A percentile compares a stretch with the other conserved stretches of the same genome.
phyloP scores from a whole-genome alignment of 1,140 invertebrate genomes.

The Amphibalanus amphitrite region DNA sequence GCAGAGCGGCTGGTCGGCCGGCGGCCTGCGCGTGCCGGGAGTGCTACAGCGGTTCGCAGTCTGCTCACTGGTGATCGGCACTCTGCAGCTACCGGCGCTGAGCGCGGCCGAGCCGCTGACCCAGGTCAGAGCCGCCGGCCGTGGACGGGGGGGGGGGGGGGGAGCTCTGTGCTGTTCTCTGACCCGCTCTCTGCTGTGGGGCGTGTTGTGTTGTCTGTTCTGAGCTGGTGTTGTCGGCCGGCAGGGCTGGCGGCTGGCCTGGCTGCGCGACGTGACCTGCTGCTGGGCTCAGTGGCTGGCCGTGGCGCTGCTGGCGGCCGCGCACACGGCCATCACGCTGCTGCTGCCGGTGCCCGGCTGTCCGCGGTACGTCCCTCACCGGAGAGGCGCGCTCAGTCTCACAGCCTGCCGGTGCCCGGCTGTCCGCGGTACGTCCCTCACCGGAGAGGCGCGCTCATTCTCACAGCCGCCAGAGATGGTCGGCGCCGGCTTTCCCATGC shows the following conservation, averaged over 20 bases:
- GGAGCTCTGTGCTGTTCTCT: slow-evolving; percentile 23
- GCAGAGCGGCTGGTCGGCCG: background rate
- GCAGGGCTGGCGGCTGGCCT: slow-evolving; percentile 17
- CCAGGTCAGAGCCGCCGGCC: too few species aligned
- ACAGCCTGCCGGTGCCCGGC: slow-evolving; percentile 39
- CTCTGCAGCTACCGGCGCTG: background rate
- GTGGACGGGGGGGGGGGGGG: too few species aligned
- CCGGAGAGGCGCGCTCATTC: too few species aligned
- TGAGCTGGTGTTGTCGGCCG: too few species aligned
- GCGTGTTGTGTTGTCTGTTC: too few species aligned
- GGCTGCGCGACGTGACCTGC: slow-evolving; percentile 24
- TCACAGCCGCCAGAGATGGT: background rate
- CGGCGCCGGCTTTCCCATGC: too few species aligned
- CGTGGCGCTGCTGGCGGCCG: slow-evolving; percentile 37
- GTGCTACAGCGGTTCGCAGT: slow-evolving; percentile 68
- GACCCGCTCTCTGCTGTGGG: slow-evolving; percentile 22
- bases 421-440: slow-evolving; percentile 45
- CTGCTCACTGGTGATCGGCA: slow-evolving; percentile 46
- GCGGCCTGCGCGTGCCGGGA: slow-evolving; percentile 49
- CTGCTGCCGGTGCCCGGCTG: slow-evolving; percentile 50
- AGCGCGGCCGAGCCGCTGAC: slow-evolving; percentile 12
- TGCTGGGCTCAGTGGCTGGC: slow-evolving; percentile 44
- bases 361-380: slow-evolving; percentile 37
- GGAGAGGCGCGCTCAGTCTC: too few species aligned
- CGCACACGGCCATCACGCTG: slow-evolving; percentile 52